Evolutionary conservation across 2,797 vertebrate species (phyloP).

Genomic region (Intellagama lesueurii): DNA sequence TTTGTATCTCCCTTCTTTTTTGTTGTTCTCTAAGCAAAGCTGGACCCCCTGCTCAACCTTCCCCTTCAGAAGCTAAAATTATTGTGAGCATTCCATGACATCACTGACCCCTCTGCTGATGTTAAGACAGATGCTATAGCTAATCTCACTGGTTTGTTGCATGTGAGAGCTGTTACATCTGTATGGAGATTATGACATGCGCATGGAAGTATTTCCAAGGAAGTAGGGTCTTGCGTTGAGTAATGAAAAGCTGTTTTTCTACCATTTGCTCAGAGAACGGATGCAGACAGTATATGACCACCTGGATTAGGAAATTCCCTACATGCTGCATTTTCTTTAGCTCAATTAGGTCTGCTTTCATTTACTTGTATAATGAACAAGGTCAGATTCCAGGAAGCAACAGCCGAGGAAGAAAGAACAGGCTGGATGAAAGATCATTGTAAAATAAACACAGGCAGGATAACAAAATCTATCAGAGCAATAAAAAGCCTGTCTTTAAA

Average conservation of each 20-base stretch:
- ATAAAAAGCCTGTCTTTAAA: constrained; percentile 60
- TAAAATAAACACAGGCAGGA: constrained; percentile 64
- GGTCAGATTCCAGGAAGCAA: constrained; percentile 40
- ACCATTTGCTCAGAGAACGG: too few species aligned
- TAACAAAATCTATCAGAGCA: constrained; percentile 73
- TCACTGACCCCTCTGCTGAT: not conserved
- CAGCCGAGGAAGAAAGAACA: not conserved
- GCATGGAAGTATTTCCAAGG: too few species aligned
- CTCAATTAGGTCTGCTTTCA: constrained; percentile 38
- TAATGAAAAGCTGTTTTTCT: not conserved
- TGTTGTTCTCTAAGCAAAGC: too few species aligned
- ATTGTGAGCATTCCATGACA: not conserved
- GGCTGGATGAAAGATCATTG: constrained; percentile 53
- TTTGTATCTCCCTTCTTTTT: too few species aligned
- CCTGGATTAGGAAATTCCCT: accelerated
- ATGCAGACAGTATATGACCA: too few species aligned
- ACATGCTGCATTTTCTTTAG: not conserved
- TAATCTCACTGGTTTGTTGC: too few species aligned
- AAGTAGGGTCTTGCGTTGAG: too few species aligned
- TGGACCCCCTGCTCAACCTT: not conserved
- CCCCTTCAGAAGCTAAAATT: not conserved
- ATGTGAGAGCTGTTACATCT: not conserved
- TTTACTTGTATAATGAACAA: constrained; percentile 59
- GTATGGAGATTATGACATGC: too few species aligned
- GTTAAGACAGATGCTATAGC: not conserved